These are phyloP conservation scores for Xanthia icteritia DNA, from an alignment of 2,888 invertebrate genomes.

Conservation along the genomic window DNA sequence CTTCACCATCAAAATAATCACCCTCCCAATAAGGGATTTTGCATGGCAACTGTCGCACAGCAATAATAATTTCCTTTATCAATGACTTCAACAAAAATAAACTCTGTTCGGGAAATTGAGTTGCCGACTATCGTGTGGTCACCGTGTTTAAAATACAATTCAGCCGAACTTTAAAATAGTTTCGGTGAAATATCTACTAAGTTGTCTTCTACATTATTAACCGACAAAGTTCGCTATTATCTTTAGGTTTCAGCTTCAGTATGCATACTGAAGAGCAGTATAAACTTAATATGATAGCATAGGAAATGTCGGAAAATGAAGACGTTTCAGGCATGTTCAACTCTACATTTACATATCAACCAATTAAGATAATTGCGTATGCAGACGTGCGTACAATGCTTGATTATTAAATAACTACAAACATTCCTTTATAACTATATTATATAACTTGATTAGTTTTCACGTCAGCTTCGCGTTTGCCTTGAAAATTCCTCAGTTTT, in stretches of 20 bases:
- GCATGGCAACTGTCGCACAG: neutral
- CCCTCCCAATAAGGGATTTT: conserved; percentile 23
- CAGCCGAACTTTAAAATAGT: conserved; percentile 4
- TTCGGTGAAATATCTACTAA: neutral
- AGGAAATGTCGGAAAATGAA: conserved; percentile 3
- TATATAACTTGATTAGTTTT: conserved; percentile 62
- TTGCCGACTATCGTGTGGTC: neutral
- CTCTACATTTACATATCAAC: conserved; percentile 45
- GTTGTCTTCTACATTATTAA: neutral
- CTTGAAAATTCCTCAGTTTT: conserved; percentile 72
- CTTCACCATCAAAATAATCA: conserved; percentile 15
- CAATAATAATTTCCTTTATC: neutral
- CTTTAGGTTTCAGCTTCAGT: conserved; percentile 1
- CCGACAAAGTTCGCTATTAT: neutral
- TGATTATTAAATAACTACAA: conserved; percentile 36
- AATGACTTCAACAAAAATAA: neutral
- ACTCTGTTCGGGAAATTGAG: neutral
- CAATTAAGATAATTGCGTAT: conserved; percentile 34
- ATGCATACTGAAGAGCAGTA: neutral
- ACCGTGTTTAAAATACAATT: neutral
- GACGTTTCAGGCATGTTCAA: conserved; percentile 37
- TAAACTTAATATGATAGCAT: neutral
- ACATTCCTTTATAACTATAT: conserved; percentile 50
- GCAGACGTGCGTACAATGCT: conserved; percentile 42
- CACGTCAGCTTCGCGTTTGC: conserved; percentile 66